Conservation (phyloP, 2,888 invertebrate genomes). For the Dasypogon diadema region DNA sequence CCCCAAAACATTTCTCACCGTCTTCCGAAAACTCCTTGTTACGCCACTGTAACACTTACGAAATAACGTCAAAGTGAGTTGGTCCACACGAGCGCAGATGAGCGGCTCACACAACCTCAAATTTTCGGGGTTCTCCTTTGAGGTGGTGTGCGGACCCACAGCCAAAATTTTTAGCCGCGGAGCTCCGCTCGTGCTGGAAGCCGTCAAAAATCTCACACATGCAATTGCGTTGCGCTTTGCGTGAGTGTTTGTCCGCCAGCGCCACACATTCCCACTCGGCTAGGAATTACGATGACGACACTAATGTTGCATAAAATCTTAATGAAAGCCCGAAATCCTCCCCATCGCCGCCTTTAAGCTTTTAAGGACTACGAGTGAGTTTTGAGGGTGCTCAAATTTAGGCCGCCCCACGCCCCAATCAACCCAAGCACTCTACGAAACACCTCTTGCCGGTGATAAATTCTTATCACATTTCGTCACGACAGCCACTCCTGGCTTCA, state of each 20-base stretch:
- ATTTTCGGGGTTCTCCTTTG: conserved; percentile 25
- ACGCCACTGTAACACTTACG: conserved; percentile 26
- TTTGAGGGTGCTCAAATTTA: not conserved
- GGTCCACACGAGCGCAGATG: not conserved
- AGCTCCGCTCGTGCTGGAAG: not conserved
- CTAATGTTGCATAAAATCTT: not conserved
- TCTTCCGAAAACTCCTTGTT: conserved; percentile 10
- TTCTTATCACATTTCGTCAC: no score
- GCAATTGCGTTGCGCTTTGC: no score
- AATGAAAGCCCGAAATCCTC: no score
- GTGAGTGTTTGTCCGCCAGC: no score
- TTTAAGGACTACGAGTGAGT: not conserved
- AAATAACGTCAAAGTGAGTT: not conserved
- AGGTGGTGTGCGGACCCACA: not conserved
- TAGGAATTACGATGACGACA: not conserved
- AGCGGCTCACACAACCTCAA: not conserved
- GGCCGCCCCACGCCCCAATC: not conserved
- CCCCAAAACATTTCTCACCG: no score
- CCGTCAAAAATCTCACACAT: no score
- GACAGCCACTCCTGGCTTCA: no score
- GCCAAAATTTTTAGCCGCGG: not conserved
- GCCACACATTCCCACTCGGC: no score
- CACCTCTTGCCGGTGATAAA: no score
- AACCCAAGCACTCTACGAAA: not conserved
- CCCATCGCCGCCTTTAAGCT: not conserved